These are phyloP conservation scores for Cichlasoma orientale DNA, from an alignment of 2,797 vertebrate genomes.

Conservation along the genomic window DNA sequence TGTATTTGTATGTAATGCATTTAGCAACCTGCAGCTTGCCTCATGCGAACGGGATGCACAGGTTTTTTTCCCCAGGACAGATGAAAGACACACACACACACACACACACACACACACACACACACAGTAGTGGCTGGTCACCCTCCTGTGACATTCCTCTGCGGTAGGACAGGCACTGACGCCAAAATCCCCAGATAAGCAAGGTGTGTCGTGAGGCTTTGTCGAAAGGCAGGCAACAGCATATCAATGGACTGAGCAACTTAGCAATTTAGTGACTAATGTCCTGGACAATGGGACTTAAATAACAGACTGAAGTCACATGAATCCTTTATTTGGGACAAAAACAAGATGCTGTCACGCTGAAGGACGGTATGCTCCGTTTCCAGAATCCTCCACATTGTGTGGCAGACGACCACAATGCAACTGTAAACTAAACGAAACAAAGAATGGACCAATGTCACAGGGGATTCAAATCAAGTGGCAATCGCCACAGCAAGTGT, in stretches of 20 bases:
- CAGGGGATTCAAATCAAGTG: not conserved
- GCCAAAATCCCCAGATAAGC: not conserved
- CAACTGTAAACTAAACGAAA: not conserved
- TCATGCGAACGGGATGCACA: not conserved
- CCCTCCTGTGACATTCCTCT: constrained; percentile 11
- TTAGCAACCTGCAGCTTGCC: not conserved
- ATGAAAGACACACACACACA: not conserved
- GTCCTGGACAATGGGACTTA: not conserved
- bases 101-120: not conserved
- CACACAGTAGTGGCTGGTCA: not conserved
- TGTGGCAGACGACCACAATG: not conserved
- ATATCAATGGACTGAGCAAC: not conserved
- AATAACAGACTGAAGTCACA: not conserved
- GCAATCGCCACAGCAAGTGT: not conserved
- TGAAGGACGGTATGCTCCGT: not conserved
- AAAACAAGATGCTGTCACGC: not conserved
- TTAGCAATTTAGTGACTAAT: not conserved
- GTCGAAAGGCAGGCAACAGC: not conserved
- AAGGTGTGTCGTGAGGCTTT: not conserved
- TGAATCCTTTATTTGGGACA: not conserved
- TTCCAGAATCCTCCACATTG: not conserved
- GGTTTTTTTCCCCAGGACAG: not conserved
- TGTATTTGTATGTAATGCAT: no score
- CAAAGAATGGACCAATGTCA: not conserved
- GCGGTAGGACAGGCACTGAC: not conserved